A percentile compares a stretch with the other conserved stretches of the same genome.
Evolutionary conservation across 2,113 vertebrate genomes (phyloP).

Genomic region (Phaetusa simplex): DNA sequence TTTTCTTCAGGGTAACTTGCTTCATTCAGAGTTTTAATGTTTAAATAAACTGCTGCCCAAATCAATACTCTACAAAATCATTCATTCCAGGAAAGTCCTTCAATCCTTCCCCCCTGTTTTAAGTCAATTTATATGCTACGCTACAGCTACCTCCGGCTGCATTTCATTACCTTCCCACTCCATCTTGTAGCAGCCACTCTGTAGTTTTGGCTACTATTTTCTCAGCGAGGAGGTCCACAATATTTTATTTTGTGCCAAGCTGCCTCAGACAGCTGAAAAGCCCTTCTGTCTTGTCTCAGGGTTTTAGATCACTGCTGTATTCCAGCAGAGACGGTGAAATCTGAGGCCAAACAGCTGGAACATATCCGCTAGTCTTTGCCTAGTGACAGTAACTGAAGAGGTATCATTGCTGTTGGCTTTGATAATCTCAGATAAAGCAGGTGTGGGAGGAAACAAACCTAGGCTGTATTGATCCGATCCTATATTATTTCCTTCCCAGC

Average conservation of each 20-base stretch:
- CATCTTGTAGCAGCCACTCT: conserved; percentile 7
- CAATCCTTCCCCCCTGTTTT: conserved; percentile 66
- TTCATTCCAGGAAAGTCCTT: conserved; percentile 72
- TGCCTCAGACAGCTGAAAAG: conserved; percentile 8
- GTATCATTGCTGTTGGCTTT: background rate
- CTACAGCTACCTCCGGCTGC: conserved; percentile 28
- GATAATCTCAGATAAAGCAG: conserved; percentile 24
- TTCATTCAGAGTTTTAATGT: conserved; percentile 80
- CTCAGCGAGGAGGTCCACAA: background rate
- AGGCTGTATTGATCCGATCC: background rate
- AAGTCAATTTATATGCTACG: conserved; percentile 49
- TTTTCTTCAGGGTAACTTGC: conserved; percentile 79
- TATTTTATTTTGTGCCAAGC: background rate
- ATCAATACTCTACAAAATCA: conserved; percentile 77
- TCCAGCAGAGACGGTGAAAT: background rate
- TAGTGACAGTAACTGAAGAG: conserved; percentile 21
- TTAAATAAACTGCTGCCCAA: conserved; percentile 82
- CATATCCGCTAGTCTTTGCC: background rate
- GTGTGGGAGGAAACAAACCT: background rate
- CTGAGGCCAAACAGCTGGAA: conserved; percentile 25
- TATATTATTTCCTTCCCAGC: background rate
- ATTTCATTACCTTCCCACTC: conserved; percentile 63
- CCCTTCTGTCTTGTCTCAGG: conserved; percentile 28
- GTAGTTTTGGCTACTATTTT: background rate
- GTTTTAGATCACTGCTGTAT: conserved; percentile 15